phyloP scores from a whole-genome alignment of 2,113 vertebrate genomes.

The Ciconia maguari region DNA sequence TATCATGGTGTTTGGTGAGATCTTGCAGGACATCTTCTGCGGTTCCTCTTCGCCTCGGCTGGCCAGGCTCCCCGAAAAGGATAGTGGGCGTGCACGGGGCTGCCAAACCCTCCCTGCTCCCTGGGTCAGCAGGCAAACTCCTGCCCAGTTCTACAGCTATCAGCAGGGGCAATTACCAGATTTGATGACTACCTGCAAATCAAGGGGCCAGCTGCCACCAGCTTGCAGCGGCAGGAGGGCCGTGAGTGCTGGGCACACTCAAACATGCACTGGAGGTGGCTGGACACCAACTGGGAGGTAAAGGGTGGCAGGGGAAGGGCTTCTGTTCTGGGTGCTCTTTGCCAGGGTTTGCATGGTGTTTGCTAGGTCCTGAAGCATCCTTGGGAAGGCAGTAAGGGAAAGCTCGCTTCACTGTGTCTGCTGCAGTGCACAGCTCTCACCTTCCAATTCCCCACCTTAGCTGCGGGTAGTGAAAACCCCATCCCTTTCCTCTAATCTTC shows the following conservation, averaged over 20 bases:
- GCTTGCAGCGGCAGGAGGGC: not conserved
- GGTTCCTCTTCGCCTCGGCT: not conserved
- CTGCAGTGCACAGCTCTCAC: not conserved
- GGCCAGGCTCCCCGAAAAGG: not conserved
- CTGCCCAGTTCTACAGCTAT: not conserved
- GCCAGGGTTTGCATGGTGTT: not conserved
- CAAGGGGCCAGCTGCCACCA: not conserved
- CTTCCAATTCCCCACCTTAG: not conserved
- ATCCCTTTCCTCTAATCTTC: not conserved
- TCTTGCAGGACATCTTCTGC: not conserved
- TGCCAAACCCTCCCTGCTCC: not conserved
- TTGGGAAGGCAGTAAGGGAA: not conserved
- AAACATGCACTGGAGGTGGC: not conserved
- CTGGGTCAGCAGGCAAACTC: not conserved
- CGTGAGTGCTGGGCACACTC: no score
- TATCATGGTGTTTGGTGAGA: not conserved
- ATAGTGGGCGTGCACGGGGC: rapidly evolving
- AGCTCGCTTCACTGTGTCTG: not conserved
- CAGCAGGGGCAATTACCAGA: not conserved
- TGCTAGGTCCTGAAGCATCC: not conserved
- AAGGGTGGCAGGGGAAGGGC: not conserved
- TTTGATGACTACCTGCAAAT: not conserved
- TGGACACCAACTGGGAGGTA: not conserved
- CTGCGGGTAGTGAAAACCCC: not conserved
- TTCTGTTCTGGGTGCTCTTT: not conserved